These are phyloP conservation scores for Poecilia picta DNA, from an alignment of 2,797 vertebrate species.

Conservation along the genomic window DNA sequence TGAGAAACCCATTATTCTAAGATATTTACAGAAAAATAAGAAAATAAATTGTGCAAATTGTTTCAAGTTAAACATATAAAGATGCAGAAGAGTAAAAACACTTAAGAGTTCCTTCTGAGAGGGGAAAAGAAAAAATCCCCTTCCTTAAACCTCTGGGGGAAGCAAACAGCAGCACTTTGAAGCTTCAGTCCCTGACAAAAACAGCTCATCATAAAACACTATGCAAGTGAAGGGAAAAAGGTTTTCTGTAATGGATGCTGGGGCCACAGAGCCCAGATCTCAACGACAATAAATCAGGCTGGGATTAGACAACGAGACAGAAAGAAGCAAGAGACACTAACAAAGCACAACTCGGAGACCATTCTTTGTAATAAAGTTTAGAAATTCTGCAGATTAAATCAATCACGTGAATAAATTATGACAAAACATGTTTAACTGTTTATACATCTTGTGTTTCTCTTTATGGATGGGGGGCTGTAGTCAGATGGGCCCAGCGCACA, in stretches of 20 bases:
- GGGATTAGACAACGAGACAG: background rate
- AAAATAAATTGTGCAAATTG: background rate
- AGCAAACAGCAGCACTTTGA: background rate
- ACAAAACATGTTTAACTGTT: background rate
- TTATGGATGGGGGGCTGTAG: slow-evolving; percentile 25
- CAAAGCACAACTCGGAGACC: background rate
- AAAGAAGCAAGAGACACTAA: background rate
- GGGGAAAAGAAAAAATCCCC: background rate
- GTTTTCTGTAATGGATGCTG: slow-evolving; percentile 2
- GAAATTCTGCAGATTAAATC: background rate
- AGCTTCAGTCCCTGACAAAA: background rate
- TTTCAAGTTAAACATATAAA: background rate
- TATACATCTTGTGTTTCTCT: background rate
- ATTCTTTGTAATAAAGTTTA: no score
- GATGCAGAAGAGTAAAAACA: background rate
- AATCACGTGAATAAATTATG: background rate
- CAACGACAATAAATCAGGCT: background rate
- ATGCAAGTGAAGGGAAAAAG: background rate
- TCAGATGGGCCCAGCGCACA: slow-evolving; percentile 91
- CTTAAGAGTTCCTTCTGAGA: background rate
- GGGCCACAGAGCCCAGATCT: background rate
- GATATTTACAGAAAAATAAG: background rate
- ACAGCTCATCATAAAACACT: background rate
- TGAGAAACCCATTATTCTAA: background rate
- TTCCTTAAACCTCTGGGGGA: slow-evolving; percentile 1